Percentiles rank a stretch among this genome's conserved stretches.
Evolutionary conservation across 1,140 invertebrate species (phyloP).

Genomic region (Leptinotarsa lineolata): DNA sequence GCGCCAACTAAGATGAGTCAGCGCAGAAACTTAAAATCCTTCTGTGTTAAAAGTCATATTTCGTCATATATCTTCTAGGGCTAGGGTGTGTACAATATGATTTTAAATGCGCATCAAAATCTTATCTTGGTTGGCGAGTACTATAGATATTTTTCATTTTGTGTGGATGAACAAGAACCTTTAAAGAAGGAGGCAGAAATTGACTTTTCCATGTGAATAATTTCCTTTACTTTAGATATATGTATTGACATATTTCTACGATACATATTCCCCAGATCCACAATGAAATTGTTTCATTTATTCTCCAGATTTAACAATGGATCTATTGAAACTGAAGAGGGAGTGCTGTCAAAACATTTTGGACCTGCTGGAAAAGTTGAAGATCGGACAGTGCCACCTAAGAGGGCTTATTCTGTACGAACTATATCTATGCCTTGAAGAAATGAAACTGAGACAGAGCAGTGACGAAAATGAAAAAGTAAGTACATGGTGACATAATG

Average conservation of each 20-base stretch:
- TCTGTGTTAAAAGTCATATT: too few species aligned
- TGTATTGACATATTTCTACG: background rate
- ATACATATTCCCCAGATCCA: background rate
- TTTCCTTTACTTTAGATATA: background rate
- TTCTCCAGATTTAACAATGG: slow-evolving; percentile 41
- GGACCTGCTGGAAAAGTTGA: slow-evolving; percentile 54
- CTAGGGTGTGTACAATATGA: too few species aligned
- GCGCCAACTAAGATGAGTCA: too few species aligned
- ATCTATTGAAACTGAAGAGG: slow-evolving; percentile 44
- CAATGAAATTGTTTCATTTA: slow-evolving; percentile 4
- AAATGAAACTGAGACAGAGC: slow-evolving; percentile 32
- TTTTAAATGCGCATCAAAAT: too few species aligned
- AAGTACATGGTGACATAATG: background rate
- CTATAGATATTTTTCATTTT: background rate
- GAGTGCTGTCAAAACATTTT: slow-evolving; percentile 56
- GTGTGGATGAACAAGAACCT: background rate
- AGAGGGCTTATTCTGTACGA: slow-evolving; percentile 52
- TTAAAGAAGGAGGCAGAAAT: background rate
- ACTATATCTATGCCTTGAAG: slow-evolving; percentile 39
- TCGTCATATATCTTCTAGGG: too few species aligned
- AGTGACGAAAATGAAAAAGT: background rate
- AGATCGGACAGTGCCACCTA: slow-evolving; percentile 56
- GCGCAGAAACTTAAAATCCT: too few species aligned
- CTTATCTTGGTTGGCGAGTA: too few species aligned
- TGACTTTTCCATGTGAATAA: background rate